These are phyloP conservation scores for Aphelenchoides fujianensis DNA, from an alignment of 1,140 invertebrate genomes.

Conservation along the genomic window DNA sequence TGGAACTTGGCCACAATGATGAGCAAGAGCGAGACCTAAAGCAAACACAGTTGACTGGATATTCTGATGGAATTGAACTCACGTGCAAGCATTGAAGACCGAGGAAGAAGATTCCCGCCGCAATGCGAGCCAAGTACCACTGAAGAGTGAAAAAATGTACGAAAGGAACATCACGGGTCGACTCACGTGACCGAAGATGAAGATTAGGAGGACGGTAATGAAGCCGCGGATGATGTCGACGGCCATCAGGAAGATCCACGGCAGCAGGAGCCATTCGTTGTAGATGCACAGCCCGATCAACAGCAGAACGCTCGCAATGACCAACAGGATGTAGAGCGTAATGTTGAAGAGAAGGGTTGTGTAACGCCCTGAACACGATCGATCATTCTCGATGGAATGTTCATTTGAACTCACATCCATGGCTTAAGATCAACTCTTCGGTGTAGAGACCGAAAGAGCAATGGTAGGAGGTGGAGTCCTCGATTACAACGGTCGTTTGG, in stretches of 20 bases:
- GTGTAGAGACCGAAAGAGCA: slow-evolving; percentile 62
- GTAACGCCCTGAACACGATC: slow-evolving; percentile 47
- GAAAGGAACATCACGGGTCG: slow-evolving; percentile 22
- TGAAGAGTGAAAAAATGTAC: slow-evolving; percentile 30
- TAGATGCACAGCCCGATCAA: slow-evolving; percentile 48
- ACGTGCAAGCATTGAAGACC: slow-evolving; percentile 61
- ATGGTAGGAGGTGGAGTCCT: slow-evolving; percentile 61
- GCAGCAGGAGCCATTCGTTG: slow-evolving; percentile 58
- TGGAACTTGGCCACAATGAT: slow-evolving; percentile 61
- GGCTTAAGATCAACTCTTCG: slow-evolving; percentile 55
- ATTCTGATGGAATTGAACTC: slow-evolving; percentile 22
- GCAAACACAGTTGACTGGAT: neutral
- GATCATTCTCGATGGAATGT: slow-evolving; percentile 24
- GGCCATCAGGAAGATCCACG: slow-evolving; percentile 56
- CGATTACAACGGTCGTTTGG: slow-evolving; percentile 52
- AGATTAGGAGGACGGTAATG: slow-evolving; percentile 58
- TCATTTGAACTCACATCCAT: slow-evolving; percentile 38
- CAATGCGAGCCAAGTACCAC: slow-evolving; percentile 57
- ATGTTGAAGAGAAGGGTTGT: slow-evolving; percentile 45
- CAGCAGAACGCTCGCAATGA: slow-evolving; percentile 54
- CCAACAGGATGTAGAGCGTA: slow-evolving; percentile 47
- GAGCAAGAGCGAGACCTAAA: slow-evolving; percentile 58
- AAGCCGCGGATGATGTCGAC: slow-evolving; percentile 59
- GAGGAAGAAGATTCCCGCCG: slow-evolving; percentile 61
- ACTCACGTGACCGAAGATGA: slow-evolving; percentile 55